Conservation (phyloP, 2,797 vertebrate species). For the Stomatorhinus walkeri region DNA sequence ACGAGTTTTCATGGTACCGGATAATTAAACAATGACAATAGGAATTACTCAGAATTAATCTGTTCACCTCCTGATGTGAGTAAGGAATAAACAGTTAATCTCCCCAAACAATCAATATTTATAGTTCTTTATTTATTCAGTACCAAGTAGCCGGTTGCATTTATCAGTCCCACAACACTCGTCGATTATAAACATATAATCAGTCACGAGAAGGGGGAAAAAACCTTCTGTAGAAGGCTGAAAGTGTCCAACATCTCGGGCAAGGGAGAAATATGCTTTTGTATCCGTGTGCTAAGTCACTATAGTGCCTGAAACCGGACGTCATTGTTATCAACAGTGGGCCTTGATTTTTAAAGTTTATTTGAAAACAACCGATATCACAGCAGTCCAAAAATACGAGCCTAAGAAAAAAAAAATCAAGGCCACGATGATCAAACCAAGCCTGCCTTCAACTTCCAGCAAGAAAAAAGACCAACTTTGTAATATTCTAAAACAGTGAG, state of each 20-base stretch:
- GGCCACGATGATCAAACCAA: background rate
- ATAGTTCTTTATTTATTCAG: background rate
- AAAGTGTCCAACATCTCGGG: background rate
- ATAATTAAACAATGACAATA: background rate
- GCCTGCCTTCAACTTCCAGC: background rate
- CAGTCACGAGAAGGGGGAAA: background rate
- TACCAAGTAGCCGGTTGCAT: background rate
- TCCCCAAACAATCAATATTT: background rate
- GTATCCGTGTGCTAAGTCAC: background rate
- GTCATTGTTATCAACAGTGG: background rate
- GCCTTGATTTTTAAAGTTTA: background rate
- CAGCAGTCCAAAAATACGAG: background rate
- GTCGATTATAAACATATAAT: background rate
- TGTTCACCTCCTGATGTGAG: background rate
- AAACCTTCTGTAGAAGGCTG: background rate
- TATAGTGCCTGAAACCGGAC: background rate
- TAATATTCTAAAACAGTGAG: background rate
- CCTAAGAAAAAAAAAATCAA: background rate
- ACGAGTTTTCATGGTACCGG: background rate
- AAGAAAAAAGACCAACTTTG: background rate
- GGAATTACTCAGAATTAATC: background rate
- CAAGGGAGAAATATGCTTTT: background rate
- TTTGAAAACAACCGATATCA: background rate
- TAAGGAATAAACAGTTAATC: background rate
- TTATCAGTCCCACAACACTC: background rate